Percentiles rank a stretch among this genome's conserved stretches.
Conservation (phyloP, 2,113 vertebrate genomes). For the Setophaga coronata region DNA sequence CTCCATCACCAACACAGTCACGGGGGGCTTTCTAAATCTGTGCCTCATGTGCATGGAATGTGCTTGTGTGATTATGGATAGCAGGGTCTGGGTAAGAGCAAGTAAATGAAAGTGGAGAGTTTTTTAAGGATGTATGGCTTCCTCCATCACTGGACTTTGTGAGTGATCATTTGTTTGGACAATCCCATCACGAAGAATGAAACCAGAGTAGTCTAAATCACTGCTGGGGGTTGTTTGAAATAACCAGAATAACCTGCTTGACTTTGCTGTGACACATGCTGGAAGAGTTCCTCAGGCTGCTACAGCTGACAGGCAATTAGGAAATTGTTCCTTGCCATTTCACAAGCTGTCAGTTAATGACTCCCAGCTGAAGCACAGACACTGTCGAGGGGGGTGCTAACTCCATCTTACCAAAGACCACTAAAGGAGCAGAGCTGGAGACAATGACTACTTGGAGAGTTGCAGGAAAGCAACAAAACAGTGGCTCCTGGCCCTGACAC, state of each 20-base stretch:
- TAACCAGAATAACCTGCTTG: constrained; percentile 38
- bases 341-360: constrained; percentile 61
- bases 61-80: neutral
- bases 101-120: neutral
- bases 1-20: neutral
- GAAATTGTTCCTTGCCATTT: constrained; percentile 52
- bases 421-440: neutral
- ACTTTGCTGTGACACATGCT: constrained; percentile 6
- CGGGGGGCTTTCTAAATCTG: neutral
- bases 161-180: neutral
- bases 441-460: neutral
- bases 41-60: neutral
- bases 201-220: neutral
- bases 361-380: constrained; percentile 49
- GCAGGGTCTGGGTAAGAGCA: neutral
- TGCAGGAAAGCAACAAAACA: neutral
- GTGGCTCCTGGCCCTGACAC: neutral
- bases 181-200: neutral
- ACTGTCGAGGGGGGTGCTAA: neutral
- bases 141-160: neutral
- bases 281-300: constrained; percentile 21
- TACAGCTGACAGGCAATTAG: constrained; percentile 61
- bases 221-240: neutral
- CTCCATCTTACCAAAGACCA: neutral
- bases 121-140: neutral